Evolutionary conservation across 2,113 vertebrate species (phyloP), one percentile per base, ranked within the genome.

Genomic region (Indicator indicator): DNA sequence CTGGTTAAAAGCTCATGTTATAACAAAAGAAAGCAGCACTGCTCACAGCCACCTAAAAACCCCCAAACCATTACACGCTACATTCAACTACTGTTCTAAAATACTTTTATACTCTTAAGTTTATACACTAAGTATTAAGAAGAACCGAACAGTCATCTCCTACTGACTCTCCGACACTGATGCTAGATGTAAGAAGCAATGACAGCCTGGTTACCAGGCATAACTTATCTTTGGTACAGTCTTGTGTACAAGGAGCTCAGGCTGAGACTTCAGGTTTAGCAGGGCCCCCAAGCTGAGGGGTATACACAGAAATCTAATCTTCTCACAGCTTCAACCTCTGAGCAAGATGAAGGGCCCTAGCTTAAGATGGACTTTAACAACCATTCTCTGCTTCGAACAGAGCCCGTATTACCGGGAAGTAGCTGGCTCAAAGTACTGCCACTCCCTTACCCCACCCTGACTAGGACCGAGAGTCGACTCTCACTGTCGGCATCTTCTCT

Each of bases 41-140:
- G 9, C 9, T 16, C 24, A 55, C 16, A 65, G 46, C 5, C 38
- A 62, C 12, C 5, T 26, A 9, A 71, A 65, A 12, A 62, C 3
- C 0, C 3, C 4, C 9, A 18, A 30, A 65, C 7, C 15, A 5
- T 12, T 54, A 13, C 1, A 52, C 3, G 6, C 9, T 30, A 33
- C 12, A 28, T 33, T 58, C 16, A 76, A 3, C 0, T 46, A 3
- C 5, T 9, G 17, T 4, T 60, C 17, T 64, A 59, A 74, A 82
- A n/a, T 19, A n/a, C 7, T 40, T 62, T 16, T 15, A 40, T 3
- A 18, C 21, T 36, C 16, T 27, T 26, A 36, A 38, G 10, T 6
- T 77, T 14, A 32, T 7, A 23, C 28, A 6, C 48, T 4, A 12
- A 7, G 2, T 15, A 46, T 3, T 6, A 27, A 9, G 19, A 6